Evolutionary conservation across 2,888 invertebrate species (phyloP).

Genomic region (Caenorhabditis japonica): DNA sequence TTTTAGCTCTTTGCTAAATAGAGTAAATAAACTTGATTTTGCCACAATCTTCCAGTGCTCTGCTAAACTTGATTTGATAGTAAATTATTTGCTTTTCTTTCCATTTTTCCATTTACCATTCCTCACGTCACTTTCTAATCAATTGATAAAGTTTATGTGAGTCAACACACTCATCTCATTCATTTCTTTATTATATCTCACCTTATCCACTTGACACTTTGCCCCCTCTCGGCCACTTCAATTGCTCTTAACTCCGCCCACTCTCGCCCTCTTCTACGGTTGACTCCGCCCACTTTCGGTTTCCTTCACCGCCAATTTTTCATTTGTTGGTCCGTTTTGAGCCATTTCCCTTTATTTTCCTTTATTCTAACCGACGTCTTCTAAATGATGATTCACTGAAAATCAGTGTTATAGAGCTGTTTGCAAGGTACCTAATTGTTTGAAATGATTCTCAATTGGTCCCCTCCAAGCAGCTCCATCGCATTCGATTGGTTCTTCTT

Average conservation of each 20-base stretch:
- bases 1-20: too few species aligned
- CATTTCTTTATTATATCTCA: not conserved
- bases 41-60: too few species aligned
- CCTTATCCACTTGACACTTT: constrained; percentile 53
- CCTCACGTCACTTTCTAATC: constrained; percentile 1
- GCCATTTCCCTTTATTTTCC: not conserved
- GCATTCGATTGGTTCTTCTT: constrained; percentile 10
- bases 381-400: not conserved
- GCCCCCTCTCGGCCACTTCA: constrained; percentile 30
- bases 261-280: too few species aligned
- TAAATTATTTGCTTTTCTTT: too few species aligned
- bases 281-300: constrained; percentile 29
- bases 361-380: not conserved
- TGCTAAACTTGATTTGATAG: too few species aligned
- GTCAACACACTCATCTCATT: constrained; percentile 39
- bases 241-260: constrained; percentile 13
- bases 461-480: constrained; percentile 58
- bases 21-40: too few species aligned
- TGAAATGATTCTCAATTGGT: constrained; percentile 52
- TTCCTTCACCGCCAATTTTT: constrained; percentile 7
- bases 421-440: constrained; percentile 58
- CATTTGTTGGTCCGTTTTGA: constrained; percentile 18
- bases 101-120: not conserved
- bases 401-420: constrained; percentile 38
- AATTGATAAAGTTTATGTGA: constrained; percentile 31